Evolutionary conservation across 2,888 invertebrate species (phyloP), one percentile per base, ranked within the genome.

Genomic region (Apodemia hepburni): DNA sequence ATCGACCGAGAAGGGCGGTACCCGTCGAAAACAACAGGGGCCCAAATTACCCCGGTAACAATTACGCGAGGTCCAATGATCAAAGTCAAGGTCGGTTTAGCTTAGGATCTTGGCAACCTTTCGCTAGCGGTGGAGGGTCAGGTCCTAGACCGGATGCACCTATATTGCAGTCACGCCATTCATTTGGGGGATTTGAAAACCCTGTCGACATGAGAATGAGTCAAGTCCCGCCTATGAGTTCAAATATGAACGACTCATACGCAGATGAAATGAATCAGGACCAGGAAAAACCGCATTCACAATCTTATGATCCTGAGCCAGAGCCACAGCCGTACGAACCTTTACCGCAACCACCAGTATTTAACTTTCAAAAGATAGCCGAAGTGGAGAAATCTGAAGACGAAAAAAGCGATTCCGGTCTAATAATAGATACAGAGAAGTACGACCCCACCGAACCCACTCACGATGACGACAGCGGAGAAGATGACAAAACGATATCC

Each of bases 401-500:
- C 64, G 93, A 93, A 64, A 85, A 82, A 60, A 93, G 93, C 72
- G 93, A 93, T 70, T 79, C 89, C 0, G 93, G 92, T 59, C 85
- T 94, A 71, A 91, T 94, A 42, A 94, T 94, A 57, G 94, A 92
- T 72, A 87, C 89, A 0, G 92, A 93, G 58, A 92, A 92, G 69
- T 93, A 93, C 72, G 93, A 93, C 69, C 93, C 93, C 11, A 92
- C 90, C 9, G 92, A 92, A 66, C 92, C 92, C 17, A 92, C 92
- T 0, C 69, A 88, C 69, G 88, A 88, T 66, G 88, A 88, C 63
- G 80, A 80, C 66, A 80, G 78, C 62, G 82, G 79, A 1, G 84
- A 81, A 15, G 80, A 78, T 3, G 73, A 67, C 4, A 64, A 61
- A 22, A 42, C 51, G 27, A 49, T 61, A 15, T 17, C 59, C 51